Base-by-base conservation (phyloP, 2,113 vertebrate species). In the Silurus glanis region DNA sequence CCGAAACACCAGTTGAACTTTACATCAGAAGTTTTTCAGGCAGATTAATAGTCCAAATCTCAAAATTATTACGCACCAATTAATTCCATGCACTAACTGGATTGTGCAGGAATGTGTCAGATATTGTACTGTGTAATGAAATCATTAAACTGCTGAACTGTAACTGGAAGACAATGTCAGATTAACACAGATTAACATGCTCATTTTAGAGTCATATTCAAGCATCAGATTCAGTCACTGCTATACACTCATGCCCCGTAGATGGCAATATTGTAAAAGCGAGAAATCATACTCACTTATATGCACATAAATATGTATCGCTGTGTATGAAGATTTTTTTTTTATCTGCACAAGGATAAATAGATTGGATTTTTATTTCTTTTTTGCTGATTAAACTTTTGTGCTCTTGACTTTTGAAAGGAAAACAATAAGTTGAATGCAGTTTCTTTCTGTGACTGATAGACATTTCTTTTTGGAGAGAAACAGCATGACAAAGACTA, bases 221-320 rank as follows among this genome's bases (percentile, higher is more conserved):
- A 21, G 12, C 51, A 53, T 56, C 47, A 49, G 28, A 51, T 37
- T 21, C 25, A 45, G 21, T 51, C 67, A 16, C 19, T 74, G 85
- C 47, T 69, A 47, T 69, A 45, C 53, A 47, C 61, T 8, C 10
- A 49, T 37, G 5, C 28, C 78, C 89, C 79, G 62, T 87, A 91
- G 91, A 66, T 86, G 91, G 86, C 89, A 89, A 79, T 91, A 83
- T 87, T 89, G 88, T 84, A 88, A 78, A 87, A 85, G 78, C 80
- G 51, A 87, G 78, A 64, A 83, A 80, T 66, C 4, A 61, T 61
- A 66, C 45, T 67, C 71, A 51, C 64, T 51, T 61, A 25, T 47
- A 25, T 19, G 0, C 28, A 37, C 78, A 69, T 14, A 55, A 8
- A 82, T 14, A 83, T 19, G 51, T n/a, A 80, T 64, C 56, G n/a